phyloP scores from a whole-genome alignment of 2,113 vertebrate species.

The Leucoraja erinaceus region DNA sequence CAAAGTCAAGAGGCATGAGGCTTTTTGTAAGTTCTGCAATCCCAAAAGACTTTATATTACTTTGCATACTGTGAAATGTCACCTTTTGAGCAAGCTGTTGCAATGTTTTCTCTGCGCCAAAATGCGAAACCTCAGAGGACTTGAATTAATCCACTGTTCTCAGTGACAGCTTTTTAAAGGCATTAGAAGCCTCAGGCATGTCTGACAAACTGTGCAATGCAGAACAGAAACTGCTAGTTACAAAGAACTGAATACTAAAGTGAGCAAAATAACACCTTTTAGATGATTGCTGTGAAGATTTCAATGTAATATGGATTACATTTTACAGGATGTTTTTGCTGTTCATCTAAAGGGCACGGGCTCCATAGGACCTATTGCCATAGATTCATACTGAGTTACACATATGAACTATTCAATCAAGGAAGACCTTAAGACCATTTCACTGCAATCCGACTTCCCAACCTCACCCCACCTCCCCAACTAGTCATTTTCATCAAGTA shows the following conservation, averaged over 20 bases:
- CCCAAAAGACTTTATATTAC: conserved; percentile 64
- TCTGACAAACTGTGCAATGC: conserved; percentile 36
- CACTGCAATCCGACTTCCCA: background rate
- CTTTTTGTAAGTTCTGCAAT: conserved; percentile 54
- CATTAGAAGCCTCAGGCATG: conserved; percentile 78
- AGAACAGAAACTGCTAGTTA: conserved; percentile 35
- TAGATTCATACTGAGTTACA: background rate
- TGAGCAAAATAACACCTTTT: conserved; percentile 22
- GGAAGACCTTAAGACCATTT: background rate
- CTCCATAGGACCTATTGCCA: background rate
- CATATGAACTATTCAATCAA: background rate
- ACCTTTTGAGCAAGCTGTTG: conserved; percentile 81
- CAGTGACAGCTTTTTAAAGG: conserved; percentile 86
- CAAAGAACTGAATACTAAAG: conserved; percentile 33
- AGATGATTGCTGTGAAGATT: conserved; percentile 30
- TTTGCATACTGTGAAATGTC: conserved; percentile 77
- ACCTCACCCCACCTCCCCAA: background rate
- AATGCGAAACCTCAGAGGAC: conserved; percentile 74
- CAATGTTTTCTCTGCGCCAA: conserved; percentile 68
- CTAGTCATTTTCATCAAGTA: background rate
- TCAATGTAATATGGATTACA: conserved; percentile 13
- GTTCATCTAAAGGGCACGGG: conserved; percentile 19
- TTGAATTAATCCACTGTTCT: conserved; percentile 72
- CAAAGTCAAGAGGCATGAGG: conserved; percentile 61
- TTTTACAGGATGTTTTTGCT: background rate